Percentiles rank a stretch among this genome's conserved stretches.
Evolutionary conservation across 2,888 invertebrate genomes (phyloP).

Genomic region (Vanessa cardui): DNA sequence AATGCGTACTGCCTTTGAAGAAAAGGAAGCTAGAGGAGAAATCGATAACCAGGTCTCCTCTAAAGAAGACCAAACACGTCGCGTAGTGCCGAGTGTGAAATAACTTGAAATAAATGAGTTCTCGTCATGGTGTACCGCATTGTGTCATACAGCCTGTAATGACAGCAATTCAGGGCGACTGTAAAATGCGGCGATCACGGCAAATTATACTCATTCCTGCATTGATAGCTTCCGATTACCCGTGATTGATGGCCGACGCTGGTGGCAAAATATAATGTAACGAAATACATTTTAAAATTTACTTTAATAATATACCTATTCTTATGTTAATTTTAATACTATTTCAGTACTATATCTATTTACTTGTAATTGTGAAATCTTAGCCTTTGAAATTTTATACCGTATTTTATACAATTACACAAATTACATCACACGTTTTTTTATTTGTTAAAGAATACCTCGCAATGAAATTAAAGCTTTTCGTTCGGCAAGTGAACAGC

Average conservation of each 20-base stretch:
- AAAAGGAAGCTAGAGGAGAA: slow-evolving; percentile 62
- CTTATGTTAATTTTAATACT: not conserved
- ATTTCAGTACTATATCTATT: no score
- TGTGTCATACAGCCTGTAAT: slow-evolving; percentile 66
- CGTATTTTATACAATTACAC: no score
- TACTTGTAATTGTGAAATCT: no score
- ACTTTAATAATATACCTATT: not conserved
- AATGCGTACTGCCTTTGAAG: slow-evolving; percentile 52
- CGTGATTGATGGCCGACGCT: slow-evolving; percentile 63
- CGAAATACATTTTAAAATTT: slow-evolving; percentile 40
- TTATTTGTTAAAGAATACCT: not conserved
- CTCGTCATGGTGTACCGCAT: slow-evolving; percentile 63
- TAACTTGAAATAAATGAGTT: slow-evolving; percentile 53
- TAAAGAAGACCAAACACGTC: slow-evolving; percentile 60
- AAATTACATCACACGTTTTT: not conserved
- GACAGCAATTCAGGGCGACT: slow-evolving; percentile 69
- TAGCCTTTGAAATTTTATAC: no score
- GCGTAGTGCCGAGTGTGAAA: slow-evolving; percentile 28
- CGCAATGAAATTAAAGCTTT: slow-evolving; percentile 13
- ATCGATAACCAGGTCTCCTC: slow-evolving; percentile 50
- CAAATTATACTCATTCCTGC: slow-evolving; percentile 76
- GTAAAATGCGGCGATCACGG: slow-evolving; percentile 67
- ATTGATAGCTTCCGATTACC: slow-evolving; percentile 79
- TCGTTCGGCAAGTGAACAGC: slow-evolving; percentile 27
- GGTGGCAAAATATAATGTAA: slow-evolving; percentile 50